Evolutionary conservation across 2,113 vertebrate genomes (phyloP).

Genomic region (Eretmochelys imbricata): DNA sequence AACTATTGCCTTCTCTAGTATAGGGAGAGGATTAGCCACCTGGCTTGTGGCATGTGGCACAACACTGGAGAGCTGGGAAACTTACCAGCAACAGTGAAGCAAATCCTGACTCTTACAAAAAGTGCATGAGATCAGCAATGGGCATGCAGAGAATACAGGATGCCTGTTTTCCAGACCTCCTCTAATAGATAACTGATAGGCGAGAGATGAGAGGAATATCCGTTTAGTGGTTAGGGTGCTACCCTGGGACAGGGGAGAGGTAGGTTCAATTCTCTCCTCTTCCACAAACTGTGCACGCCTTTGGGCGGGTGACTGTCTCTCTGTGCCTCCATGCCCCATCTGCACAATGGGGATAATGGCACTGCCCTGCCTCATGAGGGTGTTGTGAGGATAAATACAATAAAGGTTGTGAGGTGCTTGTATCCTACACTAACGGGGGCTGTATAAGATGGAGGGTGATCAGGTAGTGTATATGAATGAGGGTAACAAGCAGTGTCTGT

Average conservation of each 20-base stretch:
- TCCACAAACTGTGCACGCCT: background rate
- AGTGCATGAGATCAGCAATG: background rate
- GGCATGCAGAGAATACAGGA: background rate
- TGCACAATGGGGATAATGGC: accelerated
- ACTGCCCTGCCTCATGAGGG: accelerated
- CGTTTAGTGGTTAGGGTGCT: accelerated
- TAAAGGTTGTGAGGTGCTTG: background rate
- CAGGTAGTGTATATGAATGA: accelerated
- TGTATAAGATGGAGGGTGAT: accelerated
- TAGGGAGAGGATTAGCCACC: background rate
- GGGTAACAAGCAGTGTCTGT: background rate
- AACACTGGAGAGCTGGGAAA: background rate
- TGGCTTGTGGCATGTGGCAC: background rate
- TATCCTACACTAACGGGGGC: accelerated
- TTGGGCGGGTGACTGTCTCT: background rate
- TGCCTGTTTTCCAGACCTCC: background rate
- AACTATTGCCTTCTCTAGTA: accelerated
- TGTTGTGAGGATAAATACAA: accelerated
- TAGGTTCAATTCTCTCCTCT: background rate
- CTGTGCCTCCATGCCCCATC: background rate
- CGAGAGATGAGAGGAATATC: background rate
- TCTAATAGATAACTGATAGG: accelerated
- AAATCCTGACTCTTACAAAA: background rate
- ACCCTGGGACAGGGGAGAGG: too few species aligned
- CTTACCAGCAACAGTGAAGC: background rate